Base-by-base conservation (phyloP, 2,888 invertebrate species). In the Dugesia japonica region DNA sequence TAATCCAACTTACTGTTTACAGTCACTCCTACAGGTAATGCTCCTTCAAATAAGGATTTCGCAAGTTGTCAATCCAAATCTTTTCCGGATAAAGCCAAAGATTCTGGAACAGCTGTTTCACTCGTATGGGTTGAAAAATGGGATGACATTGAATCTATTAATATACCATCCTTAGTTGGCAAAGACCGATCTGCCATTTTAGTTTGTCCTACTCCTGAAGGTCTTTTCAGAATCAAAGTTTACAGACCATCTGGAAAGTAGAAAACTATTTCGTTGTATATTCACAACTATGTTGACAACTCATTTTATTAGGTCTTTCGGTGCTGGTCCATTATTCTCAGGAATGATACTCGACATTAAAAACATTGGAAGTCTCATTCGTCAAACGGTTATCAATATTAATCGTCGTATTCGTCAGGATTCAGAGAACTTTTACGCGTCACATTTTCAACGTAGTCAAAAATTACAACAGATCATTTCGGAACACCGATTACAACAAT, bases 401-500 rank as follows among this genome's bases (percentile, higher is more conserved):
- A 56, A 56, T n/a, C 56, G 56, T 23, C n/a, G 56, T 9, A 56
- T 56, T 23, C 56, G 56, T 9, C 56, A 56, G 56, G 56, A 56
- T 56, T 56, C 56, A 20, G 56, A 56, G n/a, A 56, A 56, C n/a
- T 56, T 4, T 56, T 56, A 9, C 17, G 56, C 56, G 23, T 56
- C 56, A n/a, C 56, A 56, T 56, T 56, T 56, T 23, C 56, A 56
- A 23, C 56, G 56, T 13, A 56, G 56, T 56, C 56, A 56, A 23
- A 56, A 56, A 56, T 56, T 56, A 56, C 56, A 56, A n/a, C 56
- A 56, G 7, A 56, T 56, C 7, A 56, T 56, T 4, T 20, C 56
- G 17, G 56, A 56, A 56, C 56, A 56, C 56, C 56, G 56, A n/a
- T 56, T 56, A n/a, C 56, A 56, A n/a, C 56, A 56, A n/a, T 56